A percentile compares a stretch with the other conserved stretches of the same genome.
Evolutionary conservation across 2,797 vertebrate species (phyloP).

Genomic region (Sebastolobus alascanus): DNA sequence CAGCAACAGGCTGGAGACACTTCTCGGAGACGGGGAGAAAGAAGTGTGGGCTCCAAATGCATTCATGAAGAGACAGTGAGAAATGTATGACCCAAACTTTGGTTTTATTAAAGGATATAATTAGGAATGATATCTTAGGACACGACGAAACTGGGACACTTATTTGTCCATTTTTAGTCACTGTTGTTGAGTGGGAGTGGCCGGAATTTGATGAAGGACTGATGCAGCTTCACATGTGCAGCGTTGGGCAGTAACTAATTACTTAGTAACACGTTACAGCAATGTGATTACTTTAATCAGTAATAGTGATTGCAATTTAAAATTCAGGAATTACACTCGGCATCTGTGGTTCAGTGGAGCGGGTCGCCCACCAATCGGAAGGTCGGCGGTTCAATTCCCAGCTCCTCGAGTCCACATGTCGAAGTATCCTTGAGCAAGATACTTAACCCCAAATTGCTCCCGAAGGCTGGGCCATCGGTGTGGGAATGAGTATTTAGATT

Average conservation of each 20-base stretch:
- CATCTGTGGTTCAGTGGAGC: not conserved
- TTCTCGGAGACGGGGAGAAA: not conserved
- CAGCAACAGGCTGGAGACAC: constrained; percentile 22
- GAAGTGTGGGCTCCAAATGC: not conserved
- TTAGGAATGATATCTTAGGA: constrained; percentile 51
- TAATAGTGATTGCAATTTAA: not conserved
- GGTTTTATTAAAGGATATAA: constrained; percentile 49
- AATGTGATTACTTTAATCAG: not conserved
- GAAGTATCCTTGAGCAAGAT: no score
- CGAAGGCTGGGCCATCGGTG: no score
- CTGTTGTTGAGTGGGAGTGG: not conserved
- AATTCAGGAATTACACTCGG: not conserved
- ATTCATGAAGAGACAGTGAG: constrained; percentile 9
- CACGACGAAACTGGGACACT: not conserved
- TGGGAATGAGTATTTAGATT: no score
- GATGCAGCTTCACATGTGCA: not conserved
- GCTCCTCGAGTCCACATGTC: no score
- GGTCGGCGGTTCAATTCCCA: no score
- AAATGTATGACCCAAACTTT: constrained; percentile 19
- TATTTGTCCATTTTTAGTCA: constrained; percentile 4
- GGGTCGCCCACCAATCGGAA: rapidly evolving
- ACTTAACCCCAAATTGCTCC: no score
- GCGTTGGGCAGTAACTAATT: not conserved
- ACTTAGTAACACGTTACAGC: not conserved
- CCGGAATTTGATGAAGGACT: not conserved